These are phyloP conservation scores for Phrynosoma platyrhinos DNA, from an alignment of 2,113 vertebrate species.

Conservation along the genomic window DNA sequence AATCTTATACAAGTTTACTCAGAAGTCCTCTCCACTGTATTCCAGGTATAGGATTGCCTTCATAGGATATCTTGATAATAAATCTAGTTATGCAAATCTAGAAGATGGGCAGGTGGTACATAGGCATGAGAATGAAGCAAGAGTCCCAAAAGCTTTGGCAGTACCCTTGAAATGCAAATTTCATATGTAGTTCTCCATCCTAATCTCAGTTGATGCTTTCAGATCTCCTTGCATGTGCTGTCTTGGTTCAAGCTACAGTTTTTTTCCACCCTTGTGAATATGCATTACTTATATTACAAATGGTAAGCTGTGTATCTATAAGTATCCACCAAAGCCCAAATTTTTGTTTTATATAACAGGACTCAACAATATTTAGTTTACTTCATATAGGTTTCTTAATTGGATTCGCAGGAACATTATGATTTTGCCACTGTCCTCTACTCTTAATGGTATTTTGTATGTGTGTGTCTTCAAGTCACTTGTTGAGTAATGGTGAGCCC, in stretches of 20 bases:
- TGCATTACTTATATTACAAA: not conserved
- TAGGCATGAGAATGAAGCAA: not conserved
- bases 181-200: not conserved
- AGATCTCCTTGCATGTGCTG: not conserved
- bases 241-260: not conserved
- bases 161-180: not conserved
- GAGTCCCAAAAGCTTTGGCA: not conserved
- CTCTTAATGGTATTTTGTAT: no score
- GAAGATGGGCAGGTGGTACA: not conserved
- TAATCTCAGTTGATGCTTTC: not conserved
- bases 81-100: not conserved
- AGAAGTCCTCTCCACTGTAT: no score
- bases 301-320: not conserved
- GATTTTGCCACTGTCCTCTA: not conserved
- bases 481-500: no score
- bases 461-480: no score
- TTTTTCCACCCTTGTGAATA: not conserved
- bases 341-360: not conserved
- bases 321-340: not conserved
- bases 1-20: no score
- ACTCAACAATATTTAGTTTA: not conserved
- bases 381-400: not conserved
- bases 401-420: not conserved
- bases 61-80: no score
- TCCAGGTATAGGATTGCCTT: no score